Evolutionary conservation across 2,113 vertebrate species (phyloP), one percentile per base, ranked within the genome.

Genomic region (Ornithorhynchus anatinus): DNA sequence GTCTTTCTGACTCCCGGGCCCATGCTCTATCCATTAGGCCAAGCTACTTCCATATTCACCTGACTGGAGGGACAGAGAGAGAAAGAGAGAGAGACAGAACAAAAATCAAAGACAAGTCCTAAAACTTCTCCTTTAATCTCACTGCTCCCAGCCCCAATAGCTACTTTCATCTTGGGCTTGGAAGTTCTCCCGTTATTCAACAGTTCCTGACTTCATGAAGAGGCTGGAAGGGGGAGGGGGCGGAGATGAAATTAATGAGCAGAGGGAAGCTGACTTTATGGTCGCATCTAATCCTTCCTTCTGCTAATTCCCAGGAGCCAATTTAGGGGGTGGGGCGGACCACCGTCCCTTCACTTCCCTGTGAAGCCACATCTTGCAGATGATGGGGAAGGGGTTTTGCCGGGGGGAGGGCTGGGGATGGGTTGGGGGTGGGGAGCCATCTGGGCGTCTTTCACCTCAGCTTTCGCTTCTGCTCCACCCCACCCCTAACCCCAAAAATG

Each of bases 91-190:
- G 37, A 65, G 27, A 52, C 23, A 44, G 42, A 40, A 57, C 52
- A 63, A 79, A 76, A 89, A 89, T 88, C 84, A 89, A 91, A 91
- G 88, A 57, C 85, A 88, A 84, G 90, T 89, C 88, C 89, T 78
- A 66, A 89, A 90, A 88, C 76, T 80, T 92, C 76, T 89, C 77
- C 88, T 93, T 92, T 92, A 92, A 92, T 92, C 90, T 92, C 86
- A 45, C 69, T 76, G 85, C 86, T 90, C 86, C 83, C 86, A 86
- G 89, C 74, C 70, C 75, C 59, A 14, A 33, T 59, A 87, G 83
- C 72, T 69, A n/a, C 88, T 93, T 94, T 93, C 90, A 93, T 93
- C 89, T 89, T 67, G 79, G 91, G 84, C 84, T 89, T 82, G 47
- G 81, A 89, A 81, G 73, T 87, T 88, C 86, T 79, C 69, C 84